Evolutionary conservation across 2,888 invertebrate species (phyloP), one percentile per base, ranked within the genome.

Genomic region (Gisinianus flammeolus): DNA sequence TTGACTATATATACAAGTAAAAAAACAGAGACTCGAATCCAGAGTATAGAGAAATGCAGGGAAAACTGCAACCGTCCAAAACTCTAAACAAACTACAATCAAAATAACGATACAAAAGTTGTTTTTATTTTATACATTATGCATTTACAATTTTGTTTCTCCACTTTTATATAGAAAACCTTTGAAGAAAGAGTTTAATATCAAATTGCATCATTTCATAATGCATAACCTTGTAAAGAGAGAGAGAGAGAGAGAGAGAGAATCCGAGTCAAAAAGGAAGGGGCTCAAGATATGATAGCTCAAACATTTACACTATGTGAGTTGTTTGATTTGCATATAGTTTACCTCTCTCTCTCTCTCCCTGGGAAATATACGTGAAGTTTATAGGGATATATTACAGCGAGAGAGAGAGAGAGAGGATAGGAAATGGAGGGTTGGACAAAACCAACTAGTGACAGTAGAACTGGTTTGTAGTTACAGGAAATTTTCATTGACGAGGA

Each of bases 401-500:
- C 26, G 28, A 24, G 64, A 26, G n/a, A 28, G 24, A 16, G 6
- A 64, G 26, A 64, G 12, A 5, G 35, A 35, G 35, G 6, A 35
- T 35, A 35, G 12, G 35, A 12, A 35, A 35, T 8, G 35, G 35
- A 35, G 35, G 12, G 35, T 12, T 16, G 33, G n/a, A 67, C 67
- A 30, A 33, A 6, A 1, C 67, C 28, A 16, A 67, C 28, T 67
- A 67, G 72, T 58, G 72, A 72, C 58, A 58, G 58, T 72, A 22
- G 54, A 73, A 73, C 73, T 73, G 73, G 73, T 73, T 73, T 73
- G 62, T 62, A 62, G 62, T 64, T 35, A 24, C 24, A 58, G 73
- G 44, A 73, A 73, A 62, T 35, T n/a, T 64, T 73, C 73, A 73
- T 73, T 73, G 62, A 73, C 35, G 64, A 62, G 64, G 73, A 64